Base-by-base conservation (phyloP, 2,888 invertebrate genomes). In the Melanchra persicariae region DNA sequence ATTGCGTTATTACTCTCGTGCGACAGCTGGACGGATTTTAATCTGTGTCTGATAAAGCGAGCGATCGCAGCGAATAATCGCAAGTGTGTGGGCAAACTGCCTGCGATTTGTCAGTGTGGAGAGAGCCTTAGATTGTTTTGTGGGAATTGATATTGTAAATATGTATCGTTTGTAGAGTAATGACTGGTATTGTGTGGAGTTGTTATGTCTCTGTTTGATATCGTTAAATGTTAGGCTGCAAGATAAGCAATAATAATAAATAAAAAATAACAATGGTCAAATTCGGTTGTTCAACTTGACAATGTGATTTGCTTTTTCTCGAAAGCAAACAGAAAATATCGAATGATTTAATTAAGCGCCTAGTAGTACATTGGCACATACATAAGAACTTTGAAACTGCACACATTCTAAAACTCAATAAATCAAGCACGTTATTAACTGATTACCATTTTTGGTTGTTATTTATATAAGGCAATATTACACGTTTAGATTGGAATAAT, bases 41-140 rank as follows among this genome's bases (percentile, higher is more conserved):
- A 91, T 91, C 90, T 86, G 85, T 87, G 84, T 78, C 83, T 89
- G 90, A 91, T 87, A 87, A 88, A 90, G 86, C 87, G 89, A 72
- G 74, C 86, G 87, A 87, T 89, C 87, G 88, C 85, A 59, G 81
- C 86, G 84, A 88, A 87, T 89, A 88, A 91, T 91, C 87, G 85
- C 81, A 61, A 75, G 85, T 85, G 85, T 85, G 84, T 84, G 83
- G 77, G 85, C 83, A 76, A 82, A 82, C 81, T 79, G 81, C 73
- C 63, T 61, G 79, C 69, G 66, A 85, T 85, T 86, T 87, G 85
- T 87, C 76, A 81, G 69, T 79, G 73, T 78, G 73, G 64, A 64
- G 59, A 76, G 62, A 66, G 60, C 70, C 78, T 78, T 74, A 81
- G 59, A 57, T 37, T 72, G 69, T 79, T 61, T 54, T 67, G 75